Conservation (phyloP, 30 jellyfish, hydroid and myxozoan species). For the Phacellophora camtschatica region DNA sequence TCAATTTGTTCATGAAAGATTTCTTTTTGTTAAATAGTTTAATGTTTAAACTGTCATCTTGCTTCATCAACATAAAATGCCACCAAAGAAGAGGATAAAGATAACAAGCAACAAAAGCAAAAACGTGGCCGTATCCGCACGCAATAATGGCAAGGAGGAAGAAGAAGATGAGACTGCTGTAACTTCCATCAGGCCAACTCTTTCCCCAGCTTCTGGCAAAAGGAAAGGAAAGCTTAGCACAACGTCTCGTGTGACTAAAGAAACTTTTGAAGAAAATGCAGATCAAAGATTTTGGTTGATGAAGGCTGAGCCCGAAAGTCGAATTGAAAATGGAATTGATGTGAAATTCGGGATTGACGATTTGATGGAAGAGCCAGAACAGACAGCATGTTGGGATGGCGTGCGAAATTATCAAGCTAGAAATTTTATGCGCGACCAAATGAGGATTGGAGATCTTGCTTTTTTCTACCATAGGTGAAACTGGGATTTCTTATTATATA, state of each 20-base stretch:
- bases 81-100: not conserved
- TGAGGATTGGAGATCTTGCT: slow-evolving; percentile 84
- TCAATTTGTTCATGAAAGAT: too few species aligned
- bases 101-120: too few species aligned
- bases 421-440: slow-evolving; percentile 87
- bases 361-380: slow-evolving; percentile 74
- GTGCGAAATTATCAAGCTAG: slow-evolving; percentile 95
- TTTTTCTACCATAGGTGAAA: slow-evolving; percentile 94
- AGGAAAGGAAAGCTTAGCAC: not conserved
- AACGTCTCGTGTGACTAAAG: not conserved
- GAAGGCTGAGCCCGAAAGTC: slow-evolving; percentile 94
- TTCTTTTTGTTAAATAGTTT: too few species aligned
- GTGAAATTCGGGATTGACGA: slow-evolving; percentile 93
- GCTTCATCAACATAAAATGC: not conserved
- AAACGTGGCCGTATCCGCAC: too few species aligned
- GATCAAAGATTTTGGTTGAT: slow-evolving; percentile 72
- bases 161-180: too few species aligned
- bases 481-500: too few species aligned
- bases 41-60: too few species aligned
- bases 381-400: slow-evolving; percentile 97
- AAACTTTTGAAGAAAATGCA: not conserved
- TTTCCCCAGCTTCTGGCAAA: slow-evolving; percentile 28
- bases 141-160: too few species aligned
- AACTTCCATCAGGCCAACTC: too few species aligned
- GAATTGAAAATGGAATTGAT: slow-evolving; percentile 92